Evolutionary conservation across 2,888 invertebrate genomes (phyloP).

Genomic region (Tillus elongatus): DNA sequence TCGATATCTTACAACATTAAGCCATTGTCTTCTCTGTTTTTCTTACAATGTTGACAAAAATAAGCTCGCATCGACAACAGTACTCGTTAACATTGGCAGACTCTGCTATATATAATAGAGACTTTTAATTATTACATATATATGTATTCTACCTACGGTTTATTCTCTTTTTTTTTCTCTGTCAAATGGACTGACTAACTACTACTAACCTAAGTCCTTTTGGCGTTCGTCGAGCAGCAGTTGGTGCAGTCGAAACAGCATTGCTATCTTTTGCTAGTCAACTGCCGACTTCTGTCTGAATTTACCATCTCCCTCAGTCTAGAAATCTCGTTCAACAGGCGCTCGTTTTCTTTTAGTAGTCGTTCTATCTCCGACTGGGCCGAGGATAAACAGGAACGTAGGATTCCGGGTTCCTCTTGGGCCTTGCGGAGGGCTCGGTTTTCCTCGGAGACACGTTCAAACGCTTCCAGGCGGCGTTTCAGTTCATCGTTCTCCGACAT

Average conservation of each 20-base stretch:
- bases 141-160: too few relatives aligned
- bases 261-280: conserved; percentile 59
- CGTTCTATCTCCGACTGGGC: conserved; percentile 68
- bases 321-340: conserved; percentile 60
- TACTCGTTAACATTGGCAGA: too few relatives aligned
- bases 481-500: conserved; percentile 56
- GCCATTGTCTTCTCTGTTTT: too few relatives aligned
- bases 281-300: conserved; percentile 36
- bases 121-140: too few relatives aligned
- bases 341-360: conserved; percentile 64
- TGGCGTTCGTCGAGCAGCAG: conserved; percentile 45
- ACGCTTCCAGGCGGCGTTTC: conserved; percentile 49
- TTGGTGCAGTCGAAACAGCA: conserved; percentile 62
- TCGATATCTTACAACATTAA: too few relatives aligned
- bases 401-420: conserved; percentile 52
- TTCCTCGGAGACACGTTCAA: conserved; percentile 52
- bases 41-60: too few relatives aligned
- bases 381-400: conserved; percentile 52
- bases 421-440: conserved; percentile 44
- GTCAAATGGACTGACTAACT: too few relatives aligned
- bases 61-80: too few relatives aligned
- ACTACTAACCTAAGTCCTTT: conserved; percentile 25
- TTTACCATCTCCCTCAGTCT: conserved; percentile 52
- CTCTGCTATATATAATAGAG: too few relatives aligned
- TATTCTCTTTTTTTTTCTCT: too few relatives aligned